phyloP scores from a whole-genome alignment of 2,797 vertebrate species.

The Melanogrammus aeglefinus region DNA sequence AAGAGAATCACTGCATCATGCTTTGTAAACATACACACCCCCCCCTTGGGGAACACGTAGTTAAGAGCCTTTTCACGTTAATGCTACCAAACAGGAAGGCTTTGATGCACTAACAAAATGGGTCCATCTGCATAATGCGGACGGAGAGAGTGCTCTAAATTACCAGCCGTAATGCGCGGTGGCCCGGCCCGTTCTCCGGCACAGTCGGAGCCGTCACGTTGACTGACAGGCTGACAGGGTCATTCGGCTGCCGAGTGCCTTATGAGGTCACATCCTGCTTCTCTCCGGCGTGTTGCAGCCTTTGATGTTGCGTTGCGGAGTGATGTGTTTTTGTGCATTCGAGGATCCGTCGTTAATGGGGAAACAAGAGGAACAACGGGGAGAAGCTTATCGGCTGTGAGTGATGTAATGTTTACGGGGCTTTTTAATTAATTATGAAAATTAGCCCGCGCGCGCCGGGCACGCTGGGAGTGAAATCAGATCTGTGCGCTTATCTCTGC shows the following conservation, averaged over 20 bases:
- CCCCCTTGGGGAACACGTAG: conserved; percentile 17
- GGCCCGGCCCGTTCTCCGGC: neutral
- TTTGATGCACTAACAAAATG: conserved; percentile 25
- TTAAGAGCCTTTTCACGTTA: conserved; percentile 20
- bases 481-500: conserved; percentile 69
- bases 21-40: neutral
- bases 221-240: conserved; percentile 54
- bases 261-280: conserved; percentile 29
- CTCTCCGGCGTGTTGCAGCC: neutral
- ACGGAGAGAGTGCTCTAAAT: neutral
- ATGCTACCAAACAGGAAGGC: conserved; percentile 22
- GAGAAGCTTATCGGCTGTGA: conserved; percentile 59
- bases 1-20: too few species aligned
- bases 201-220: conserved; percentile 42
- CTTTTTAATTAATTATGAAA: conserved; percentile 77
- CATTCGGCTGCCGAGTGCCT: conserved; percentile 29
- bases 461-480: conserved; percentile 68
- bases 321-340: neutral
- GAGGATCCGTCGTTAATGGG: conserved; percentile 46
- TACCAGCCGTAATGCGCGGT: neutral
- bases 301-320: neutral
- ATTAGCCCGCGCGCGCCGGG: conserved; percentile 59
- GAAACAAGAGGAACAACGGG: conserved; percentile 59
- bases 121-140: conserved; percentile 10
- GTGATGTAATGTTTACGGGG: conserved; percentile 70